These are phyloP conservation scores for Peromyscus californicus DNA, from an alignment of 2,113 vertebrate species.

Conservation along the genomic window DNA sequence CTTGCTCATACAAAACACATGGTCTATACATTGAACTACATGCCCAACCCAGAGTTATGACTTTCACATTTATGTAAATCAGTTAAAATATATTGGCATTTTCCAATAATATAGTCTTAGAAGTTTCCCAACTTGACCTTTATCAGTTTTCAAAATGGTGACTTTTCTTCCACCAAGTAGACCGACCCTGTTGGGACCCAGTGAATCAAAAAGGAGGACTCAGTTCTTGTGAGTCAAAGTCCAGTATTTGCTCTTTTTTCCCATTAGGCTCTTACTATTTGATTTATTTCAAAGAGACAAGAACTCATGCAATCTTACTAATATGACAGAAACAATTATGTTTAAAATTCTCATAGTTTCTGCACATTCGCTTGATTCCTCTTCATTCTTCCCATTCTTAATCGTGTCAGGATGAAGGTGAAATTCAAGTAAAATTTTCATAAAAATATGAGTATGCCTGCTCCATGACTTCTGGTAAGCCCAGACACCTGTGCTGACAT, in stretches of 20 bases:
- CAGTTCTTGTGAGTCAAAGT: not conserved
- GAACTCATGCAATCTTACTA: not conserved
- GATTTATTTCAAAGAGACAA: not conserved
- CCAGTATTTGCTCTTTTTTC: not conserved
- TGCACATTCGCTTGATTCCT: not conserved
- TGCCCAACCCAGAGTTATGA: not conserved
- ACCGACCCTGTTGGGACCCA: not conserved
- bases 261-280: not conserved
- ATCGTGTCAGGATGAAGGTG: not conserved
- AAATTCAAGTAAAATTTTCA: not conserved
- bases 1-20: not conserved
- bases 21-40: not conserved
- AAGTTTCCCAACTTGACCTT: not conserved
- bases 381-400: not conserved
- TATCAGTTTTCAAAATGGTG: slow-evolving; percentile 13
- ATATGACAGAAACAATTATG: not conserved
- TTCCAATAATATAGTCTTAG: not conserved
- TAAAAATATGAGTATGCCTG: not conserved
- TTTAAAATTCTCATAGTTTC: not conserved
- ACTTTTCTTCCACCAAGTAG: not conserved
- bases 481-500: not conserved
- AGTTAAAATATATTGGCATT: not conserved
- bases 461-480: not conserved
- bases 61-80: slow-evolving; percentile 4
- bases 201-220: not conserved